These are phyloP conservation scores for Notolabrus celidotus DNA, from an alignment of 2,797 vertebrate species.

Conservation along the genomic window DNA sequence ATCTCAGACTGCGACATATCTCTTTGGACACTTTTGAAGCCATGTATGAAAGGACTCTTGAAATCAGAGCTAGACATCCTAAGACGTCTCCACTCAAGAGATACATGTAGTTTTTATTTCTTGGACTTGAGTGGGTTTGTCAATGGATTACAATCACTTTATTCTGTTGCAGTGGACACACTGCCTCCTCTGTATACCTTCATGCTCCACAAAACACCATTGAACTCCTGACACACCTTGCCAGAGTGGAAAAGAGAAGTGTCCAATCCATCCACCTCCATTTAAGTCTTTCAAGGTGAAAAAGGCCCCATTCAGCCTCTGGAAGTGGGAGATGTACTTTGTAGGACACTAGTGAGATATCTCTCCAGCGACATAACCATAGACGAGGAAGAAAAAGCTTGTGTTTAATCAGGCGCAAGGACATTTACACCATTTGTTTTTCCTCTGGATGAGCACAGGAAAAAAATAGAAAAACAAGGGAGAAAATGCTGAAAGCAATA, in stretches of 20 bases:
- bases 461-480: conserved; percentile 60
- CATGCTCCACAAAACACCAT: conserved; percentile 67
- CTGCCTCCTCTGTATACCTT: conserved; percentile 56
- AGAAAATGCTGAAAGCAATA: conserved; percentile 65
- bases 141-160: conserved; percentile 69
- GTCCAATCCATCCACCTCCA: conserved; percentile 64
- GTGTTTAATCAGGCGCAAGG: conserved; percentile 76
- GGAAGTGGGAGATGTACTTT: conserved; percentile 64
- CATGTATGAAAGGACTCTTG: conserved; percentile 42
- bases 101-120: conserved; percentile 29
- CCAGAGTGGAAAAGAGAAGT: conserved; percentile 61
- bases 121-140: conserved; percentile 54
- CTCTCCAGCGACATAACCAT: conserved; percentile 50
- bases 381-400: conserved; percentile 55
- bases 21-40: conserved; percentile 35
- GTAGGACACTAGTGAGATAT: conserved; percentile 55
- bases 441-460: conserved; percentile 72
- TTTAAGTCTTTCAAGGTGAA: conserved; percentile 82
- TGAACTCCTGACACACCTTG: conserved; percentile 74
- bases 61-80: conserved; percentile 56
- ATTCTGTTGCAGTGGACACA: conserved; percentile 54
- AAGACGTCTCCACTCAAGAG: conserved; percentile 43
- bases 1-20: conserved; percentile 26
- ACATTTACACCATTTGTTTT: conserved; percentile 84
- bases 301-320: conserved; percentile 66